phyloP scores from a whole-genome alignment of 2,797 vertebrate species.

The Oryzias dopingdopingensis region DNA sequence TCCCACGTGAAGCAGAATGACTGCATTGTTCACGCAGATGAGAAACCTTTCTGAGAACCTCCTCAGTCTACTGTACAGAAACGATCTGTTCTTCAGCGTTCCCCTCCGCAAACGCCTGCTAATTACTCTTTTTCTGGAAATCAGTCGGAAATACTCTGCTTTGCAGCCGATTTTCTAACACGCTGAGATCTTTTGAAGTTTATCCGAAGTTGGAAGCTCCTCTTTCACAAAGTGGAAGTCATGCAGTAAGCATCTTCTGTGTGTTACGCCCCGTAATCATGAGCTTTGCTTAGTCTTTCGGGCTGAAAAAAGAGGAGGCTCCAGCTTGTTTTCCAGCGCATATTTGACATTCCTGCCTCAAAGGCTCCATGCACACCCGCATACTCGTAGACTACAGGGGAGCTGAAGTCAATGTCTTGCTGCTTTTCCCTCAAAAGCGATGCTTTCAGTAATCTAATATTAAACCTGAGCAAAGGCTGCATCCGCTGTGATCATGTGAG shows the following conservation, averaged over 20 bases:
- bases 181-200: constrained; percentile 16
- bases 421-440: constrained; percentile 31
- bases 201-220: constrained; percentile 7
- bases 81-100: constrained; percentile 18
- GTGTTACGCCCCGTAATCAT: constrained; percentile 24
- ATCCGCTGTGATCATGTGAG: constrained; percentile 30
- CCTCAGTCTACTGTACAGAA: constrained; percentile 31
- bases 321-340: constrained; percentile 71
- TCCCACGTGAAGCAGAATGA: constrained; percentile 35
- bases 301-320: constrained; percentile 65
- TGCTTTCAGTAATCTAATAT: constrained; percentile 60
- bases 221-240: constrained; percentile 22
- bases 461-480: constrained; percentile 37
- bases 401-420: constrained; percentile 46
- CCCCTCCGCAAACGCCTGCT: constrained; percentile 33
- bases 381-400: constrained; percentile 26
- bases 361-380: constrained; percentile 32
- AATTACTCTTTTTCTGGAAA: constrained; percentile 42
- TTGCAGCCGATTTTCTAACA: constrained; percentile 26
- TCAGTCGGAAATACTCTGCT: constrained; percentile 21
- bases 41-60: constrained; percentile 20
- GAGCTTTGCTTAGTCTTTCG: constrained; percentile 41
- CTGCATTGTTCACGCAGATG: constrained; percentile 31
- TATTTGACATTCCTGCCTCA: constrained; percentile 73
- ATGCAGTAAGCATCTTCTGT: constrained; percentile 19